Evolutionary conservation across 2,797 vertebrate species (phyloP).

Genomic region (Halcyon badia): DNA sequence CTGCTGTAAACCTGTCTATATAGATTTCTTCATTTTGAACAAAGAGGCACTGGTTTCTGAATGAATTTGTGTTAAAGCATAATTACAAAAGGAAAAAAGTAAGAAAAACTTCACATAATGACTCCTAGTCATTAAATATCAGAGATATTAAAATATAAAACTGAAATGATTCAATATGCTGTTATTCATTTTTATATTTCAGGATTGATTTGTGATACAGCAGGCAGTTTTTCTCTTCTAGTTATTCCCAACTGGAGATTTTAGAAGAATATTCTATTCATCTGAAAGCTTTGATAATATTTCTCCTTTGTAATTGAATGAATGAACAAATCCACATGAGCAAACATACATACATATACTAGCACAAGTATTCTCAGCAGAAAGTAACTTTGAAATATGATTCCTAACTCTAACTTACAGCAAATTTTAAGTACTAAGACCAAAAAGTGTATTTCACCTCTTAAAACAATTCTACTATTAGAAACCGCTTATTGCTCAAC

Average conservation of each 20-base stretch:
- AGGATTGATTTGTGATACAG: background rate
- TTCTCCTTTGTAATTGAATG: constrained; percentile 13
- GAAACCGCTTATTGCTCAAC: background rate
- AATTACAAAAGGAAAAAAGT: background rate
- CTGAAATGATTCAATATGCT: background rate
- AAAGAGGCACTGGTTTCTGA: background rate
- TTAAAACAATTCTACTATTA: background rate
- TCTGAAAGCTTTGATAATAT: background rate
- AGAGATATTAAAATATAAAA: background rate
- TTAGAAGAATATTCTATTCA: constrained; percentile 13
- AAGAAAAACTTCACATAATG: background rate
- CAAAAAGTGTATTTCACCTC: background rate
- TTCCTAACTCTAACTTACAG: background rate
- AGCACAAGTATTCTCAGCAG: background rate
- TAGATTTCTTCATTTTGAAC: background rate
- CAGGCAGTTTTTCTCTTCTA: background rate
- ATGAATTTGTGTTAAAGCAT: background rate
- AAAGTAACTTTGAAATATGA: background rate
- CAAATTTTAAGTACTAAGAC: background rate
- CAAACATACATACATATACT: background rate
- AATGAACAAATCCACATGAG: background rate
- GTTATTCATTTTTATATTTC: background rate
- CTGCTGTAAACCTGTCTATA: background rate
- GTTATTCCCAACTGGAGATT: background rate
- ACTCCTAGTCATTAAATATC: background rate